Base-by-base conservation (phyloP, 2,888 invertebrate genomes). In the Cerastoderma edule region DNA sequence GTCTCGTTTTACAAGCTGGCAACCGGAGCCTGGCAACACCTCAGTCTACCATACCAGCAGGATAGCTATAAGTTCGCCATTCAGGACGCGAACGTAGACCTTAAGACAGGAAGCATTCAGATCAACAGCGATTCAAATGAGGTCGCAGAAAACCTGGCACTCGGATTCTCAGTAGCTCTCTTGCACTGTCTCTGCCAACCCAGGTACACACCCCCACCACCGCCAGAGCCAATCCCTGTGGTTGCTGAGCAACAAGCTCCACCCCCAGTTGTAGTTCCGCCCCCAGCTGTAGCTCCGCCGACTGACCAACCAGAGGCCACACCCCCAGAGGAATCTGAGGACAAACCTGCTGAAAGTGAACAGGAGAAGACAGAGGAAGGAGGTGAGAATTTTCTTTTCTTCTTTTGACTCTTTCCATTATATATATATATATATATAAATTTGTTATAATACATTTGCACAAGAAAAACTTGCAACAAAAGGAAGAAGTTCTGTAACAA, bases 101-200 rank as follows among this genome's bases (percentile, higher is more conserved):
- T 92, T 27, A 83, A 84, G 73, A 83, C 83, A 19, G 91, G 91
- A 19, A 84, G 78, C 32, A 83, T 91, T 30, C 80, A 86, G 30
- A 79, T 91, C 13, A 75, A 78, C 32, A 83, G 84, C n/a, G 83
- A 83, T 10, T 67, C 72, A 6, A 82, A 82, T 53, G 91, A 93
- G 71, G 92, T 93, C 16, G 93, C 93, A 2, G 93, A 94, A 85
- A 93, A 93, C 75, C 88, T 94, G 13, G 93, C 93, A 22, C 85
- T 92, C 67, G 92, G 93, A 10, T 93, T 94, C 88, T 90, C 92
- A 60, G 92, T 93, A 10, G 89, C 93, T n/a, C 88, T 93, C 8
- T 89, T 94, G 24, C 93, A 93, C 82, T 93, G 94, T n/a, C 89
- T 94, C 19, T 93, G 93, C 83, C 93, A 94, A 85, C 94, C 93